phyloP scores from a whole-genome alignment of 2,113 vertebrate genomes.

The Turdus rufiventris region DNA sequence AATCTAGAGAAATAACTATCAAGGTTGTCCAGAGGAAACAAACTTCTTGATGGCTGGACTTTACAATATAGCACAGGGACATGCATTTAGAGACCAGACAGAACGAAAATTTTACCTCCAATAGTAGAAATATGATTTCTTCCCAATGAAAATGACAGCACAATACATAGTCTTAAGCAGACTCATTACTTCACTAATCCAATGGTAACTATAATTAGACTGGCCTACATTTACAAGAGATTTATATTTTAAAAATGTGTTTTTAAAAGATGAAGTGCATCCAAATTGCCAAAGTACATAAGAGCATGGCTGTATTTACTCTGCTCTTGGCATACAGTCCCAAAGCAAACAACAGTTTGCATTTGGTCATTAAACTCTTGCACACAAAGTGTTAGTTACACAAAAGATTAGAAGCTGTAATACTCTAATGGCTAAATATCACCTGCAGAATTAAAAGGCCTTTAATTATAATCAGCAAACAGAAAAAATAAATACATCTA shows the following conservation, averaged over 20 bases:
- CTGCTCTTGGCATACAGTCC: background rate
- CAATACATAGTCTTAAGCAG: background rate
- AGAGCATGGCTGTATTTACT: background rate
- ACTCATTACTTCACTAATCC: background rate
- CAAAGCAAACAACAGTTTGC: background rate
- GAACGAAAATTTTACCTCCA: background rate
- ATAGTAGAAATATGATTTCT: background rate
- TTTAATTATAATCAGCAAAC: background rate
- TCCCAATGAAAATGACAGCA: background rate
- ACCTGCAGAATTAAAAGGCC: background rate
- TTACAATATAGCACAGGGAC: background rate
- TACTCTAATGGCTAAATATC: background rate
- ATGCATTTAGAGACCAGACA: background rate
- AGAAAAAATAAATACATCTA: background rate
- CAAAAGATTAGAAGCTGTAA: background rate
- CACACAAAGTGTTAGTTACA: background rate
- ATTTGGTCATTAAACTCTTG: background rate
- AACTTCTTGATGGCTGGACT: background rate
- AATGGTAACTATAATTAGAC: background rate
- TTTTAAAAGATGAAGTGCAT: background rate
- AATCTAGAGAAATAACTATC: background rate
- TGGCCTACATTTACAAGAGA: background rate
- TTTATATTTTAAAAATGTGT: background rate
- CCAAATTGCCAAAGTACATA: background rate
- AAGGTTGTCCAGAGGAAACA: background rate